These are phyloP conservation scores for Aulostomus chinensis DNA, from an alignment of 2,797 vertebrate species.

Conservation along the genomic window DNA sequence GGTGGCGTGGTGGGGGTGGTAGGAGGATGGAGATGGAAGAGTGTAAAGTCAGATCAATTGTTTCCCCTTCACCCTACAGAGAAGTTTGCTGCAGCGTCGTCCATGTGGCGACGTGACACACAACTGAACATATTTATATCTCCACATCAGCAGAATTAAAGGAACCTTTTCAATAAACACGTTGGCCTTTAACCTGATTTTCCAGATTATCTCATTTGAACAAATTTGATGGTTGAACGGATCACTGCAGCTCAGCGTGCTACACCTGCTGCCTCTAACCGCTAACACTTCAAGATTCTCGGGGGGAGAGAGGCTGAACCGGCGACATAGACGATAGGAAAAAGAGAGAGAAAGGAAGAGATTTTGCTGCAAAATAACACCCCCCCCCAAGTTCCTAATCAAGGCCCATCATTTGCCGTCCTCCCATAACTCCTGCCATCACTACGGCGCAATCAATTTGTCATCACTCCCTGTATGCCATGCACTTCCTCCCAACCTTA, in stretches of 20 bases:
- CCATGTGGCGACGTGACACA: no score
- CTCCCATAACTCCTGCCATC: slow-evolving; percentile 86
- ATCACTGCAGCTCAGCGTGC: background rate
- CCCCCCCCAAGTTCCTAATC: slow-evolving; percentile 87
- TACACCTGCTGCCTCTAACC: slow-evolving; percentile 4
- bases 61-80: background rate
- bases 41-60: background rate
- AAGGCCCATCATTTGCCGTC: slow-evolving; percentile 86
- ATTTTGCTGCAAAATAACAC: slow-evolving; percentile 72
- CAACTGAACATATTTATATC: slow-evolving; percentile 2
- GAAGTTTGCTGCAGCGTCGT: no score
- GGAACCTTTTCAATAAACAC: slow-evolving; percentile 7
- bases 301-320: slow-evolving; percentile 3
- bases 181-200: slow-evolving; percentile 42
- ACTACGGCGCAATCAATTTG: slow-evolving; percentile 92
- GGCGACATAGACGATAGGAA: slow-evolving; percentile 8
- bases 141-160: slow-evolving; percentile 5
- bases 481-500: slow-evolving; percentile 87
- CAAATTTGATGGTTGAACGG: slow-evolving; percentile 47
- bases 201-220: slow-evolving; percentile 19
- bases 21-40: background rate
- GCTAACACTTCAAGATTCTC: background rate
- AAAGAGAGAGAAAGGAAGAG: slow-evolving; percentile 32
- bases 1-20: background rate
- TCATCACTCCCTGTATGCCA: slow-evolving; percentile 89